Evolutionary conservation across 2,797 vertebrate genomes (phyloP).

Genomic region (Petrocephalus schoutedeni): DNA sequence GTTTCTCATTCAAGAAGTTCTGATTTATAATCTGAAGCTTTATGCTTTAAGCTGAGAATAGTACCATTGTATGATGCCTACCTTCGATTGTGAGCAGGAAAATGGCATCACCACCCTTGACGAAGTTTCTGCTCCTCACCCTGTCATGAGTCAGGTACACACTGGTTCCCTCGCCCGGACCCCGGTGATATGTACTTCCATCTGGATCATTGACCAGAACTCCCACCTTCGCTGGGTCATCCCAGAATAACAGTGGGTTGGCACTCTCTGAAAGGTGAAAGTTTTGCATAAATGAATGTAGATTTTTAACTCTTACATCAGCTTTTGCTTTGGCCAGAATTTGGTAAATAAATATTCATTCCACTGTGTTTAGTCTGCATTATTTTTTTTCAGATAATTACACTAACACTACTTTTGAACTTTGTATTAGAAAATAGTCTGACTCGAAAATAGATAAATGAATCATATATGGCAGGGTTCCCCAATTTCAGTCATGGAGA

Average conservation of each 20-base stretch:
- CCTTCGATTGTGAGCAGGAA: constrained; percentile 78
- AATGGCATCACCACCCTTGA: constrained; percentile 72
- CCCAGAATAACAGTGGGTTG: constrained; percentile 61
- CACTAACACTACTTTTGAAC: background rate
- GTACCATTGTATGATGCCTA: constrained; percentile 36
- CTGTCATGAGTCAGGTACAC: constrained; percentile 66
- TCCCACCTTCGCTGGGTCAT: constrained; percentile 73
- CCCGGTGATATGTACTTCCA: constrained; percentile 63
- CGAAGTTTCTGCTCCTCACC: constrained; percentile 70
- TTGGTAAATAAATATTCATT: background rate
- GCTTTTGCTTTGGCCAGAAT: background rate
- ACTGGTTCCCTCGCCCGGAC: constrained; percentile 55
- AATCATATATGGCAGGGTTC: background rate
- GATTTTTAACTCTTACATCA: background rate
- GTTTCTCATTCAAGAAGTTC: background rate
- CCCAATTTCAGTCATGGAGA: background rate
- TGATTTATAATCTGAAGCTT: background rate
- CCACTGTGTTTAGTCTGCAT: background rate
- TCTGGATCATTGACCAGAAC: constrained; percentile 51
- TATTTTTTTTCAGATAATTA: background rate
- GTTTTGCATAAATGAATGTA: background rate
- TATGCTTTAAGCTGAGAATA: background rate
- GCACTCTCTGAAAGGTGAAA: constrained; percentile 36
- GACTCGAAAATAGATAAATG: background rate
- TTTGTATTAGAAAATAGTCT: background rate